These are phyloP conservation scores for Melanotaenia trifasciata DNA, from an alignment of 2,797 vertebrate genomes.

Conservation along the genomic window DNA sequence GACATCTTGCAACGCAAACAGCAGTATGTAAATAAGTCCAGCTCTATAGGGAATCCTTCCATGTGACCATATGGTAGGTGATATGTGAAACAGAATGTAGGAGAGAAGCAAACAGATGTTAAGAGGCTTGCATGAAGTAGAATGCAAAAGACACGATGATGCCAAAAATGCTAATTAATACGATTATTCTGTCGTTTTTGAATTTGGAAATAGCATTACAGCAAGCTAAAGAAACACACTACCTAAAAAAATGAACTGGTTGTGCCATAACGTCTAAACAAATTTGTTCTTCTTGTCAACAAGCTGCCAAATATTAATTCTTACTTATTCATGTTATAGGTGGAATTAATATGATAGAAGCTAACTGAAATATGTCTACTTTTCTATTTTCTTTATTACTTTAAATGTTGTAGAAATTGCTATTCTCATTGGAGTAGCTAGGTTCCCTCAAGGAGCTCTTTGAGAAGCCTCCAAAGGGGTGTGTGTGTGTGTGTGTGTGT, in stretches of 20 bases:
- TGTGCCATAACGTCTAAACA: too few species aligned
- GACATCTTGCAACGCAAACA: not conserved
- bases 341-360: not conserved
- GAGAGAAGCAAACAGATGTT: not conserved
- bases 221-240: constrained; percentile 12
- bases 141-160: too few species aligned
- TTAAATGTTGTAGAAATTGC: not conserved
- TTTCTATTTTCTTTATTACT: too few species aligned
- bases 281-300: too few species aligned
- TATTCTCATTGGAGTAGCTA: not conserved
- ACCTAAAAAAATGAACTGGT: not conserved
- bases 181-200: not conserved
- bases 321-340: constrained; percentile 21
- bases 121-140: not conserved
- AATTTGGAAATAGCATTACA: too few species aligned
- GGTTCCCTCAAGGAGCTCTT: not conserved
- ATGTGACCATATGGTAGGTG: not conserved
- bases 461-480: not conserved
- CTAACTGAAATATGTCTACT: not conserved
- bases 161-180: not conserved
- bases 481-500: constrained; percentile 10
- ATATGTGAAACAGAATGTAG: not conserved
- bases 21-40: not conserved
- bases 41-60: not conserved
- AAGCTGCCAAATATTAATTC: too few species aligned